These are phyloP conservation scores for Alectoris magna DNA, from an alignment of 2,797 vertebrate genomes.

Conservation along the genomic window DNA sequence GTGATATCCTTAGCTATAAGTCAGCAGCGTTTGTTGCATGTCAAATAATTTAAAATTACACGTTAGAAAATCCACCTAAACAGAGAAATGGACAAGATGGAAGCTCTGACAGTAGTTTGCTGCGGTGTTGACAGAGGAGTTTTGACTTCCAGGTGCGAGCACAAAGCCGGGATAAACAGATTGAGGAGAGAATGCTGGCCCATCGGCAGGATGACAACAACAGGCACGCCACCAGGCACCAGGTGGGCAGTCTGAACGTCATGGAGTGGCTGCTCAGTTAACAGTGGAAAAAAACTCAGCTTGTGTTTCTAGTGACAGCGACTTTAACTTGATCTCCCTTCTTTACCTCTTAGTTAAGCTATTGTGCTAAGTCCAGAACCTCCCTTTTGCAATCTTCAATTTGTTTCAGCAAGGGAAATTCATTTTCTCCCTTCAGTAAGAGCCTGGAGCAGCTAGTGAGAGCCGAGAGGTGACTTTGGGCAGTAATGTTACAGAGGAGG, in stretches of 20 bases:
- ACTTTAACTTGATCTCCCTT: background rate
- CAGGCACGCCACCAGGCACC: constrained; percentile 95
- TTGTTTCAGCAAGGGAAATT: background rate
- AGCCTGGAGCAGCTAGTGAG: background rate
- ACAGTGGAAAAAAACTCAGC: background rate
- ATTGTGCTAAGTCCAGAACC: background rate
- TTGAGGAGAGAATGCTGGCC: constrained; percentile 91
- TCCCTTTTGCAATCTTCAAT: background rate
- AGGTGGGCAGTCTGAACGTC: constrained; percentile 77
- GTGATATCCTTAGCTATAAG: background rate
- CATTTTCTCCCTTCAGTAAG: background rate
- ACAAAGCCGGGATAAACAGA: constrained; percentile 95
- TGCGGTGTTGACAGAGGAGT: constrained; percentile 51
- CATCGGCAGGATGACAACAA: constrained; percentile 94
- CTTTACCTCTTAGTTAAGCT: background rate
- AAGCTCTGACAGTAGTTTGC: background rate
- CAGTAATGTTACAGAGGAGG: background rate
- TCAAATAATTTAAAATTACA: background rate
- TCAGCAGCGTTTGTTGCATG: background rate
- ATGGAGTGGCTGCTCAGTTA: background rate
- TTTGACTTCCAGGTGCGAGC: constrained; percentile 91
- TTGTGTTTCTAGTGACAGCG: background rate
- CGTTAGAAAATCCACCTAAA: background rate
- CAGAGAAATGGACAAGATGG: background rate
- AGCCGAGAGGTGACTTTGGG: background rate